Percentiles rank a stretch among this genome's conserved stretches.
These are phyloP conservation scores for Hyalella azteca DNA, from an alignment of 2,888 invertebrate species.

Conservation along the genomic window DNA sequence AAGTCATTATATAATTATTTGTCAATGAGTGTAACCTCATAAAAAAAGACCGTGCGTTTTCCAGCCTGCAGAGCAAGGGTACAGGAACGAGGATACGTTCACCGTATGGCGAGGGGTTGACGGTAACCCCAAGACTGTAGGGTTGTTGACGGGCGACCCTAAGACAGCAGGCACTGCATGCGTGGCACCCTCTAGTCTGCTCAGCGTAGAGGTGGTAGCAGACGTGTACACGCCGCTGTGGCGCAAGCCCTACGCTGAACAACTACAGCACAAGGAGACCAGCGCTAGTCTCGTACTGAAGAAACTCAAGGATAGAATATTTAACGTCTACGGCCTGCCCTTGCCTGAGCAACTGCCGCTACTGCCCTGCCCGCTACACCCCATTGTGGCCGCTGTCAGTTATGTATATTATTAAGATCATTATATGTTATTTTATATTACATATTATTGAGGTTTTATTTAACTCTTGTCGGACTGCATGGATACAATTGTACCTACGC, in stretches of 20 bases:
- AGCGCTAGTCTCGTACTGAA: neutral
- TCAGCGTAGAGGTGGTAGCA: slow-evolving; percentile 61
- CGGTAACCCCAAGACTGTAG: slow-evolving; percentile 63
- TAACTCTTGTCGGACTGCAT: neutral
- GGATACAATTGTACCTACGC: neutral
- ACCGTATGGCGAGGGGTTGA: slow-evolving; percentile 62
- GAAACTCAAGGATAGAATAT: neutral
- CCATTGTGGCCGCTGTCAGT: slow-evolving; percentile 62
- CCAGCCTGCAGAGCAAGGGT: slow-evolving; percentile 61
- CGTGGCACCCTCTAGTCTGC: slow-evolving; percentile 61
- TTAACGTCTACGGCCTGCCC: neutral
- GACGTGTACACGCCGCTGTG: slow-evolving; percentile 63
- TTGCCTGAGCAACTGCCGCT: neutral
- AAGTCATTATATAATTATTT: neutral
- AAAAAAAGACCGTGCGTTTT: neutral
- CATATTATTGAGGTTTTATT: neutral
- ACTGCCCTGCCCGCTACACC: slow-evolving; percentile 60
- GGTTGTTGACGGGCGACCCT: slow-evolving; percentile 62
- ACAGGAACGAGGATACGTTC: slow-evolving; percentile 64
- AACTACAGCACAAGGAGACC: neutral
- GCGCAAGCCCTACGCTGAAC: slow-evolving; percentile 59
- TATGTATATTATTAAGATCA: no score
- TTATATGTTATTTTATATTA: neutral
- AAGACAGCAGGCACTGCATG: slow-evolving; percentile 60
- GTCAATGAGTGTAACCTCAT: neutral